Conservation (phyloP, 1,140 invertebrate species). For the Wiebesia pumilae region DNA sequence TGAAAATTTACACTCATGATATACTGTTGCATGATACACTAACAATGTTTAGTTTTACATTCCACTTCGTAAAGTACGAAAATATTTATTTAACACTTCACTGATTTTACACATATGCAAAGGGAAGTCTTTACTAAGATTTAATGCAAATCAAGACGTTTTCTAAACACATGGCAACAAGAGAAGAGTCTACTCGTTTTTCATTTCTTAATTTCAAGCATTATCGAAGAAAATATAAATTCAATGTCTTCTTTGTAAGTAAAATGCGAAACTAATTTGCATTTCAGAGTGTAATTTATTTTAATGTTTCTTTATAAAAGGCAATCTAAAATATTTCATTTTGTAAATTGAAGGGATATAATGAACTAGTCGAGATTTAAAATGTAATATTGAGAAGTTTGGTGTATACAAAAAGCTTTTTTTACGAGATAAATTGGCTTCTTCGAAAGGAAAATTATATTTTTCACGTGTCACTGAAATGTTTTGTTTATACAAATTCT, state of each 20-base stretch:
- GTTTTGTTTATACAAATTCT: no score
- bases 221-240: background rate
- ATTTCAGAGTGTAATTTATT: no score
- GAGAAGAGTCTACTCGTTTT: background rate
- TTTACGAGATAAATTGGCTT: no score
- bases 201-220: background rate
- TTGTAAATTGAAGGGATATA: no score
- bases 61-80: background rate
- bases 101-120: background rate
- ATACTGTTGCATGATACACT: background rate
- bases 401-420: no score
- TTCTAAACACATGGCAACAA: background rate
- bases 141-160: background rate
- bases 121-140: background rate
- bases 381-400: no score
- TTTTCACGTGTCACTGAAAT: no score
- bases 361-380: no score
- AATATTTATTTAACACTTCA: background rate
- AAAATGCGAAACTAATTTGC: no score
- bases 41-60: background rate
- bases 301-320: background rate
- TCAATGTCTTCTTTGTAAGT: background rate
- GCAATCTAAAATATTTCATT: no score
- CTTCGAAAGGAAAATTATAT: no score
- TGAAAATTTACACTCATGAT: background rate